Conservation (phyloP, 2,113 vertebrate genomes). For the Pachypanchax playfairii region DNA sequence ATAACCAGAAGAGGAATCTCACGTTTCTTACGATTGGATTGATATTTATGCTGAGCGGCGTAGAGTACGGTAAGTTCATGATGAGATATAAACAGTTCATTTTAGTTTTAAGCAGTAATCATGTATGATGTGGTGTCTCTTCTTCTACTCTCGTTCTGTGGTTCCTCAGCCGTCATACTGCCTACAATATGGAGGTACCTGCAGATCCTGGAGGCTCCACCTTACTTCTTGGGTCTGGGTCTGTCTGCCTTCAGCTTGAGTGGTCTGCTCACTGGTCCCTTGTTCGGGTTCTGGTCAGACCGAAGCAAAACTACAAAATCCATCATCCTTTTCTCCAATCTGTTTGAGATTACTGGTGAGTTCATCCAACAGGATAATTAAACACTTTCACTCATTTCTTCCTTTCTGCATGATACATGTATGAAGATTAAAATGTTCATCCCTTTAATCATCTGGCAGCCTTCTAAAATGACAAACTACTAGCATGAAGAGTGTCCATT, state of each 20-base stretch:
- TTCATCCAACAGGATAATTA: conserved; percentile 6
- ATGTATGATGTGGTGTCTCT: conserved; percentile 1
- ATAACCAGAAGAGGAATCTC: conserved; percentile 72
- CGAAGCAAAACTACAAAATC: conserved; percentile 77
- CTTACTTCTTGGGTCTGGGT: conserved; percentile 84
- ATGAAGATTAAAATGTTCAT: neutral
- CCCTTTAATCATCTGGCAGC: neutral
- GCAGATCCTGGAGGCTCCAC: conserved; percentile 81
- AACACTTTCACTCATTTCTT: neutral
- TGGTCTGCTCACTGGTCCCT: conserved; percentile 78
- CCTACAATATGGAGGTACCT: conserved; percentile 87
- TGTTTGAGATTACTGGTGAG: conserved; percentile 85
- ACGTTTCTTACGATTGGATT: conserved; percentile 82
- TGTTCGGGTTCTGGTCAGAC: conserved; percentile 85
- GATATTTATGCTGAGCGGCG: conserved; percentile 83
- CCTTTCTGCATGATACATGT: neutral
- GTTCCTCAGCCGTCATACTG: conserved; percentile 82
- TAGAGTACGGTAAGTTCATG: conserved; percentile 83
- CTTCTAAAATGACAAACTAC: too few species aligned
- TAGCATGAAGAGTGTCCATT: too few species aligned
- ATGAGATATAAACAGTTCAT: too few species aligned
- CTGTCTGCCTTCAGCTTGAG: conserved; percentile 85
- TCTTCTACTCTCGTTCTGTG: neutral
- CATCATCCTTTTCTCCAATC: conserved; percentile 82
- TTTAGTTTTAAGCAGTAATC: too few species aligned